These are phyloP conservation scores for Gambusia yucatana DNA, from an alignment of 2,797 vertebrate genomes.

Conservation along the genomic window DNA sequence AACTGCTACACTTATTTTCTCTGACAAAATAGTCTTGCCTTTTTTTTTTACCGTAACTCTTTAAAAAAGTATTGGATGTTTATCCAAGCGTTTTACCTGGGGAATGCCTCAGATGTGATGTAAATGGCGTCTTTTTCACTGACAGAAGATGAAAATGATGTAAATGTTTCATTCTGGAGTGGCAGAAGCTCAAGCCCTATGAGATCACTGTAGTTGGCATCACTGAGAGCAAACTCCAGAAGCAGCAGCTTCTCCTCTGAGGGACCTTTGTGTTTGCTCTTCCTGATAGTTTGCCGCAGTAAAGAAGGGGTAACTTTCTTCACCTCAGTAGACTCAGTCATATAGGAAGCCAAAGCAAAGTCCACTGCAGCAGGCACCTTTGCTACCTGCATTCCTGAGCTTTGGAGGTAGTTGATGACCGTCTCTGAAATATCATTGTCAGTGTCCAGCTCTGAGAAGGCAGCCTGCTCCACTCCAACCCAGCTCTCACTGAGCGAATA, in stretches of 20 bases:
- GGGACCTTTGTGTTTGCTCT: conserved; percentile 84
- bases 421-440: conserved; percentile 82
- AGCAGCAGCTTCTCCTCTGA: conserved; percentile 88
- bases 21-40: not conserved
- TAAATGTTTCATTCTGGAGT: conserved; percentile 89
- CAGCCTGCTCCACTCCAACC: conserved; percentile 87
- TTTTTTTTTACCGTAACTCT: not conserved
- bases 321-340: conserved; percentile 73
- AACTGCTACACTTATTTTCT: not conserved
- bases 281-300: conserved; percentile 89
- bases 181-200: conserved; percentile 95
- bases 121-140: conserved; percentile 93
- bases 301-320: conserved; percentile 89
- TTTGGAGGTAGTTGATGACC: conserved; percentile 94
- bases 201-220: conserved; percentile 90
- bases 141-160: conserved; percentile 90
- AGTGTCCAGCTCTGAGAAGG: conserved; percentile 91
- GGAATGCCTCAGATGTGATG: conserved; percentile 91
- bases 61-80: not conserved
- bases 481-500: conserved; percentile 87
- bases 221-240: conserved; percentile 91
- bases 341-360: conserved; percentile 78
- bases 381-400: conserved; percentile 91
- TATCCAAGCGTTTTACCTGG: conserved; percentile 83
- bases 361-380: conserved; percentile 87